Evolutionary conservation across 2,113 vertebrate species (phyloP).

Genomic region (Gnathonemus longibarbis): DNA sequence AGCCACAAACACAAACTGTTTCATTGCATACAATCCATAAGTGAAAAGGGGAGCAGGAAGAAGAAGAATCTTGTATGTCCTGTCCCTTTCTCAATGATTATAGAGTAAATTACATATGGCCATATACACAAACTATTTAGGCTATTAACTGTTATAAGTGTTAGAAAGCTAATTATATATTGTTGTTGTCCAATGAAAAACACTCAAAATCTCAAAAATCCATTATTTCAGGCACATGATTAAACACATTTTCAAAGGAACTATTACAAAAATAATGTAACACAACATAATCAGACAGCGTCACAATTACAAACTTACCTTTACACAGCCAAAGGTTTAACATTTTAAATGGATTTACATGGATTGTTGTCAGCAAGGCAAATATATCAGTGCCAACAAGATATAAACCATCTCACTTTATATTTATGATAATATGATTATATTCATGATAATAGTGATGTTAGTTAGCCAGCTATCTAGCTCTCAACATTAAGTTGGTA

Average conservation of each 20-base stretch:
- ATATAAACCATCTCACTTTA: neutral
- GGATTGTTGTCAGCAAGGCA: neutral
- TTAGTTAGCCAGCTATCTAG: neutral
- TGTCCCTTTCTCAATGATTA: too few species aligned
- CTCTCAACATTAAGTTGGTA: neutral
- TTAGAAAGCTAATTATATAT: neutral
- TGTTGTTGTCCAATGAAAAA: neutral
- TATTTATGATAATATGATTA: neutral
- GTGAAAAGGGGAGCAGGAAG: too few species aligned
- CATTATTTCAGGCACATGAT: neutral
- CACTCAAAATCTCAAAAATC: neutral
- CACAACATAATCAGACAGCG: neutral
- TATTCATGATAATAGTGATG: neutral
- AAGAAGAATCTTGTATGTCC: too few species aligned
- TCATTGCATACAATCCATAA: too few species aligned
- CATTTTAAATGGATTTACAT: neutral
- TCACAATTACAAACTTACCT: neutral
- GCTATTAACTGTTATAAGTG: neutral
- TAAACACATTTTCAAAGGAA: neutral
- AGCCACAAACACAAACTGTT: too few species aligned
- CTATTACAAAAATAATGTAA: neutral
- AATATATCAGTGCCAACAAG: neutral
- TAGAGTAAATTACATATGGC: too few species aligned
- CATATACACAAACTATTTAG: neutral
- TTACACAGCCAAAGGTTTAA: neutral